phyloP scores from a whole-genome alignment of 2,113 vertebrate species.

The Capreolus pygargus region DNA sequence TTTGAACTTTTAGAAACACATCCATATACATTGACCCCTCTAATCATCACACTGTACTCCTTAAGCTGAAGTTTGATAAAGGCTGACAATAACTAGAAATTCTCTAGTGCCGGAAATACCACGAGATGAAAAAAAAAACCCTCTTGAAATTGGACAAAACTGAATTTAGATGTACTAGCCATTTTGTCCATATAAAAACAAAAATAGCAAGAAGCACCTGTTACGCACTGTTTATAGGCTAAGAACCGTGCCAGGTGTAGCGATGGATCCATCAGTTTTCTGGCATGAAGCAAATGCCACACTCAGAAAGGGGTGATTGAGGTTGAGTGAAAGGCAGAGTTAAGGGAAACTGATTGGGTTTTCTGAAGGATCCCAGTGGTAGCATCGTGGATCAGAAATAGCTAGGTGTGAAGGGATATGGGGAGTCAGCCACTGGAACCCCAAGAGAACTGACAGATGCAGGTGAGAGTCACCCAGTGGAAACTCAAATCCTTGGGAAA shows the following conservation, averaged over 20 bases:
- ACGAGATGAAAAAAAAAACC: not conserved
- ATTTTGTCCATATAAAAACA: not conserved
- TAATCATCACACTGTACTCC: not conserved
- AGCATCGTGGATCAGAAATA: not conserved
- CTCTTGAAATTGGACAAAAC: not conserved
- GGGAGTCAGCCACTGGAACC: not conserved
- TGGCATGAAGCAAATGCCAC: not conserved
- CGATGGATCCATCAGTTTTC: not conserved
- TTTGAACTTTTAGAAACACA: constrained; percentile 16
- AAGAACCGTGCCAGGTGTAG: not conserved
- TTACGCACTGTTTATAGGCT: not conserved
- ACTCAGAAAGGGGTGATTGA: not conserved
- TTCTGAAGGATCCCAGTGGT: not conserved
- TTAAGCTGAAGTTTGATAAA: not conserved
- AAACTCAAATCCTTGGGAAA: not conserved
- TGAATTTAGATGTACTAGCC: not conserved
- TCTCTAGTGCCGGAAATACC: not conserved
- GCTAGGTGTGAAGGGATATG: not conserved
- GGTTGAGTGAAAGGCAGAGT: not conserved
- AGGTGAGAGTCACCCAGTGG: not conserved
- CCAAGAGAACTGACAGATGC: not conserved
- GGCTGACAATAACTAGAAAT: not conserved
- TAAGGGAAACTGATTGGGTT: not conserved
- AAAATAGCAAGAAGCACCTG: not conserved
- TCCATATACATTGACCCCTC: not conserved